These are phyloP conservation scores for Drosophila tani DNA, from an alignment of 1,140 invertebrate genomes.

Conservation along the genomic window DNA sequence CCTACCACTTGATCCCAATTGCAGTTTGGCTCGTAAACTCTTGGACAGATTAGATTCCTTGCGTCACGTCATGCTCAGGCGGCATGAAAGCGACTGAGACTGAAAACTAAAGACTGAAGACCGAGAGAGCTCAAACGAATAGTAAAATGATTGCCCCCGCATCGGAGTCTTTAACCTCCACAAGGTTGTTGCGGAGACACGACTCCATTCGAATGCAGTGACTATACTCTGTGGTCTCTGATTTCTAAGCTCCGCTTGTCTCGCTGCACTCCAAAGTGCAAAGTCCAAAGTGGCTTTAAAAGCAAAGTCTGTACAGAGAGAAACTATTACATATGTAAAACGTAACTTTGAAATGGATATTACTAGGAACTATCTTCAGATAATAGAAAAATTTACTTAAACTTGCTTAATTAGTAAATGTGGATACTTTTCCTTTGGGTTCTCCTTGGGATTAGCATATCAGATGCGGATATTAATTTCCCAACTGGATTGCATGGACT, in stretches of 20 bases:
- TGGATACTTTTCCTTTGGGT: no score
- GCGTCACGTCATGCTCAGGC: slow-evolving; percentile 29
- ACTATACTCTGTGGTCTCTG: slow-evolving; percentile 32
- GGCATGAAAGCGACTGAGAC: slow-evolving; percentile 15
- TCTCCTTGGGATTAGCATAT: slow-evolving; percentile 47
- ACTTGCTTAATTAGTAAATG: neutral
- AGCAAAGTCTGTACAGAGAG: neutral
- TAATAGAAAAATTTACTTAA: neutral
- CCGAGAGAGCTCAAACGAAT: slow-evolving; percentile 4
- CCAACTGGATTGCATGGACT: neutral
- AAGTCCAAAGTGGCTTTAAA: slow-evolving; percentile 31
- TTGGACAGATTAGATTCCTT: slow-evolving; percentile 43
- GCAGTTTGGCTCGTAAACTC: slow-evolving; percentile 30
- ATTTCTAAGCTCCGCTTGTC: slow-evolving; percentile 30
- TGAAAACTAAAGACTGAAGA: no score
- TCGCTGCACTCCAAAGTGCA: slow-evolving; percentile 18
- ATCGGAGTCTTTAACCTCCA: slow-evolving; percentile 49
- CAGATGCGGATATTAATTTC: slow-evolving; percentile 29
- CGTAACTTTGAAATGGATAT: neutral
- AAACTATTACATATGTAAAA: neutral
- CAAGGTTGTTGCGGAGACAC: slow-evolving; percentile 39
- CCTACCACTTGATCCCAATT: slow-evolving; percentile 37
- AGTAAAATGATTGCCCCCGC: slow-evolving; percentile 30
- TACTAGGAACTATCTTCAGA: neutral
- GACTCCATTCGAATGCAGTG: slow-evolving; percentile 21